Evolutionary conservation across 2,113 vertebrate species (phyloP).

Genomic region (Catharus fuscescens): DNA sequence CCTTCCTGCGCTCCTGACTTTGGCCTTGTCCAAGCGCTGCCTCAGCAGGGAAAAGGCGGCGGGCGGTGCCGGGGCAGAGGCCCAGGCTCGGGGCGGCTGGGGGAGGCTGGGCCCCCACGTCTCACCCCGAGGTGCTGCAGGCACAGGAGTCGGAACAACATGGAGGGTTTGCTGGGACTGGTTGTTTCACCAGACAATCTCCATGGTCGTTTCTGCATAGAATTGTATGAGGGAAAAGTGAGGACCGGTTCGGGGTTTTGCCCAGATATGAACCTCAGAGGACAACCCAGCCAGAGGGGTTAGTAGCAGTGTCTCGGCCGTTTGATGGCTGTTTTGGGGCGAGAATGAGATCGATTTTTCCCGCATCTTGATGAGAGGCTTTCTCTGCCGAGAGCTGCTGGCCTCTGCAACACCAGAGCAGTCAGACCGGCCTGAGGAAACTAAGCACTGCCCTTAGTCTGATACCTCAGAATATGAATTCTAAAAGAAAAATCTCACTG

Average conservation of each 20-base stretch:
- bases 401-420: not conserved
- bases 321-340: not conserved
- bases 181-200: not conserved
- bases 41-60: not conserved
- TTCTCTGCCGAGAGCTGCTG: not conserved
- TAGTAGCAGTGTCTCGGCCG: not conserved
- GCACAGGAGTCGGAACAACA: not conserved
- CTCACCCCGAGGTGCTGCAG: not conserved
- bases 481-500: not conserved
- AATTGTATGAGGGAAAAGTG: not conserved
- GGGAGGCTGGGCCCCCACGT: too few species aligned
- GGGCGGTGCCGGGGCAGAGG: not conserved
- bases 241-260: not conserved
- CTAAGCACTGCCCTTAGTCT: not conserved
- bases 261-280: not conserved
- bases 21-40: slow-evolving; percentile 57
- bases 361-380: not conserved
- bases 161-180: not conserved
- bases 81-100: not conserved
- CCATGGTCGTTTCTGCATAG: not conserved
- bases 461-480: not conserved
- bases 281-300: not conserved
- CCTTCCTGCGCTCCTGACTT: slow-evolving; percentile 42
- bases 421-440: not conserved
- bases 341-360: slow-evolving; percentile 1